A percentile compares a stretch with the other conserved stretches of the same genome.
These are phyloP conservation scores for Phallusia fumigata DNA, from an alignment of 23 tunicate genomes.

Conservation along the genomic window DNA sequence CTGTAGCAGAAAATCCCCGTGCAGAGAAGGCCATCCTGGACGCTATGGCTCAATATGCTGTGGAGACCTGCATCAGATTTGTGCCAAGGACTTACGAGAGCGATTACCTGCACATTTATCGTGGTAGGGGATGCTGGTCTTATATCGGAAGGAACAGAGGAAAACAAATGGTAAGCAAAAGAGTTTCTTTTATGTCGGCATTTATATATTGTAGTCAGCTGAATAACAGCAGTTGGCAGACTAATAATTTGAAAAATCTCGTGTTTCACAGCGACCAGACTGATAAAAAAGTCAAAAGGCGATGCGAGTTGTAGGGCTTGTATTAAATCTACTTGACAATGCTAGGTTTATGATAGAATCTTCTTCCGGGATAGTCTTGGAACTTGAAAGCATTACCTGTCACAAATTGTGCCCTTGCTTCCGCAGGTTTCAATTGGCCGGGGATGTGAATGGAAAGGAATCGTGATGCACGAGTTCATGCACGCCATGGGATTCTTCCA, in stretches of 20 bases:
- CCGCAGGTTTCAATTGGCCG: conserved; percentile 20
- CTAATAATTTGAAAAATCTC: too few relatives aligned
- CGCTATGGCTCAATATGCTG: conserved; percentile 27
- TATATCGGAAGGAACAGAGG: conserved; percentile 36
- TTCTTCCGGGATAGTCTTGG: too few relatives aligned
- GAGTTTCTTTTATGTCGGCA: too few relatives aligned
- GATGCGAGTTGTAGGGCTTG: too few relatives aligned
- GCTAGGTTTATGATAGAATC: too few relatives aligned
- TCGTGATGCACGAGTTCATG: conserved; percentile 32
- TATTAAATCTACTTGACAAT: too few relatives aligned
- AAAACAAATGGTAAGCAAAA: conserved; percentile 6
- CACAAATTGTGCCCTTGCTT: too few relatives aligned
- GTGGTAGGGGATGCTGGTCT: conserved; percentile 60
- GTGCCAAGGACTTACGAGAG: conserved; percentile 32
- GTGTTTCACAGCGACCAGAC: too few relatives aligned
- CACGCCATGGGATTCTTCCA: conserved; percentile 37
- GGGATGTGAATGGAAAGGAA: conserved; percentile 18
- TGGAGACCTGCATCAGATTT: conserved; percentile 45
- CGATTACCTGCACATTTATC: conserved; percentile 34
- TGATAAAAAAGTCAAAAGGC: too few relatives aligned
- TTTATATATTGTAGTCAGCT: too few relatives aligned
- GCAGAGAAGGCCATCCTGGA: conserved; percentile 21
- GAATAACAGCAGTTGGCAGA: too few relatives aligned
- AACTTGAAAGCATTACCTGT: too few relatives aligned
- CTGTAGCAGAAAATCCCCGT: conserved; percentile 13